A percentile compares a stretch with the other conserved stretches of the same genome.
phyloP scores from a whole-genome alignment of 2,113 vertebrate species.

The Microtus oregoni region DNA sequence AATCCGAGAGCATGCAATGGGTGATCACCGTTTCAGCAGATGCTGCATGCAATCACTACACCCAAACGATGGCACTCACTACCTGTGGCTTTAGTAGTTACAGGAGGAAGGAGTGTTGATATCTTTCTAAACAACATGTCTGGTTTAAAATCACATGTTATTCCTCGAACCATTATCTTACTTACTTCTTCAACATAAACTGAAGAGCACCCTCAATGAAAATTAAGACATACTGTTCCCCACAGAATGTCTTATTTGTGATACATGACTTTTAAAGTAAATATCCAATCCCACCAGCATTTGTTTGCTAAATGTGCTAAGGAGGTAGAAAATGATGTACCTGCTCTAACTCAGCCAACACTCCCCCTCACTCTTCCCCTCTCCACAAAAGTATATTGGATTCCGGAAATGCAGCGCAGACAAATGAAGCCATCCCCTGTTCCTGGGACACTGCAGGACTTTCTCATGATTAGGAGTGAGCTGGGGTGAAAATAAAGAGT shows the following conservation, averaged over 20 bases:
- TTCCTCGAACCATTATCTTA: constrained; percentile 7
- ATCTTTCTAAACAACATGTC: neutral
- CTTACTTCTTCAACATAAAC: constrained; percentile 55
- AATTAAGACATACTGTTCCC: constrained; percentile 14
- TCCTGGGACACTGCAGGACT: too few species aligned
- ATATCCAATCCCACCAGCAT: constrained; percentile 57
- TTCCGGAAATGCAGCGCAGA: neutral
- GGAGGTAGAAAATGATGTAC: constrained; percentile 5
- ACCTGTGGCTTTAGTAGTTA: neutral
- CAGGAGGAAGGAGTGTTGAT: neutral
- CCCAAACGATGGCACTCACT: neutral
- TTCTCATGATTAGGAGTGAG: neutral
- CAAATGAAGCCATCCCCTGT: neutral
- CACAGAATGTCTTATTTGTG: neutral
- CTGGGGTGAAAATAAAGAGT: neutral
- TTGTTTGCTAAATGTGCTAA: constrained; percentile 68
- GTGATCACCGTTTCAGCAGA: neutral
- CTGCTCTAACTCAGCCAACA: neutral
- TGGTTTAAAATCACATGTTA: constrained; percentile 46
- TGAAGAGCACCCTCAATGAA: neutral
- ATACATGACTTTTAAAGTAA: constrained; percentile 46
- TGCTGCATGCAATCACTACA: neutral
- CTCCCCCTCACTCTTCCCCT: too few species aligned
- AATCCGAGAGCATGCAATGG: accelerated
- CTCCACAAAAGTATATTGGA: neutral